Evolutionary conservation across 2,888 invertebrate species (phyloP), one percentile per base, ranked within the genome.

Genomic region (Trypoxylon attenuatum): DNA sequence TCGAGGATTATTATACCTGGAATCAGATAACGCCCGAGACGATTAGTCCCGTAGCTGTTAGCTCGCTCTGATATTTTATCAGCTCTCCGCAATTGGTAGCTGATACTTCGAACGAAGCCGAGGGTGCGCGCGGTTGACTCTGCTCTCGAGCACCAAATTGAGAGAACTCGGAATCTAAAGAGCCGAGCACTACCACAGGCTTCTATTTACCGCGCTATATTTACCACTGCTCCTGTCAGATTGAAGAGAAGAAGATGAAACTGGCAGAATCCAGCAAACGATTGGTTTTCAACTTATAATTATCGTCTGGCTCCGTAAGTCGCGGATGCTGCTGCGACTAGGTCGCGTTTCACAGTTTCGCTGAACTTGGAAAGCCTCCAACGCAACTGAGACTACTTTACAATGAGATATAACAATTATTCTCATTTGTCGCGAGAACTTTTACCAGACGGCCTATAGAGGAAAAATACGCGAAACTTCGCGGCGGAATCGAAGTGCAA

Each of bases 241-340:
- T n/a, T n/a, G n/a, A 2, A 3, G 22, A 10, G 5, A 6, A 1
- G 23, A 23, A 46, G 38, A 41, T 47, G 27, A 19, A 71, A 60
- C 22, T 53, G 23, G 5, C 25, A n/a, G 52, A 15, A 25, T 42
- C n/a, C 15, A 42, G 38, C 50, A 68, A 77, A 72, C 56, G 58
- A 68, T 72, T 55, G 29, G 64, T 62, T 71, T 51, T 51, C 57
- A 47, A 68, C 57, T 59, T 55, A 73, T 61, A 73, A 78, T 73
- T 71, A 72, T 33, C 49, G 16, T 46, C 33, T 33, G 49, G 52
- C 41, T 49, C 39, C 10, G 15, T 29, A 27, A 55, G 23, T 45
- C 47, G 41, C 38, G 42, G 55, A 61, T 13, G 33, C 23, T 42
- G 25, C 33, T 2, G n/a, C 51, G 50, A 25, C 43, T 16, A 18